Evolutionary conservation across 1,140 invertebrate genomes (phyloP).

Genomic region (Eumeta japonica): DNA sequence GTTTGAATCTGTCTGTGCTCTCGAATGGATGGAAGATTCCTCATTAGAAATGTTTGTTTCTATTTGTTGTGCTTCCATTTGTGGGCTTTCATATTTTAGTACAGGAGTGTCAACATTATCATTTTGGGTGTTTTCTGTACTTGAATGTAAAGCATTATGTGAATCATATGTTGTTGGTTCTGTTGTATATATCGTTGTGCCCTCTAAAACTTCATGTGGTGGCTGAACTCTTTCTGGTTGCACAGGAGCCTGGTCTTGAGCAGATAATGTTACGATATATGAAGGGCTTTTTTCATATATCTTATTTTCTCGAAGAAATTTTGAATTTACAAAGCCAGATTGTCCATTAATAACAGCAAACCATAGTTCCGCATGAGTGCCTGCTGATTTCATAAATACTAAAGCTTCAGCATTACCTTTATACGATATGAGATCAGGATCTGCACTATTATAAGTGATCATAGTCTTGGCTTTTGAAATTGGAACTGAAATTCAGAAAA

Average conservation of each 20-base stretch:
- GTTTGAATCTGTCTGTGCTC: no score
- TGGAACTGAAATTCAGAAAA: conserved; percentile 58
- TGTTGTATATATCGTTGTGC: conserved; percentile 42
- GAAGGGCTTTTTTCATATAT: conserved; percentile 24
- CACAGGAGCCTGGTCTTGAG: conserved; percentile 15
- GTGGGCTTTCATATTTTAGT: neutral
- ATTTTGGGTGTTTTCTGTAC: conserved; percentile 5
- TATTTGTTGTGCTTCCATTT: neutral
- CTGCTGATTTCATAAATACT: conserved; percentile 72
- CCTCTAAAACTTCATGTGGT: conserved; percentile 46
- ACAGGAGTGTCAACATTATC: conserved; percentile 16
- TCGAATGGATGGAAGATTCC: no score
- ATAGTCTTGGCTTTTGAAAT: conserved; percentile 66
- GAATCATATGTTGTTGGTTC: conserved; percentile 12
- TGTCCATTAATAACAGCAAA: conserved; percentile 69
- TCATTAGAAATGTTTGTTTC: neutral
- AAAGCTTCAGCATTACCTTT: conserved; percentile 60
- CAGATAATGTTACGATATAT: conserved; percentile 24
- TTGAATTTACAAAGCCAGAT: conserved; percentile 67
- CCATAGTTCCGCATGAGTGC: conserved; percentile 66
- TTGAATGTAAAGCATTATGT: no score
- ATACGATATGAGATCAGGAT: conserved; percentile 65
- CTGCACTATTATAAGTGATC: conserved; percentile 59
- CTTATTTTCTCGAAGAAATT: conserved; percentile 52
- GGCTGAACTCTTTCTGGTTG: conserved; percentile 44